phyloP scores from a whole-genome alignment of 2,888 invertebrate species.

The Callyntrura guangdongensis region DNA sequence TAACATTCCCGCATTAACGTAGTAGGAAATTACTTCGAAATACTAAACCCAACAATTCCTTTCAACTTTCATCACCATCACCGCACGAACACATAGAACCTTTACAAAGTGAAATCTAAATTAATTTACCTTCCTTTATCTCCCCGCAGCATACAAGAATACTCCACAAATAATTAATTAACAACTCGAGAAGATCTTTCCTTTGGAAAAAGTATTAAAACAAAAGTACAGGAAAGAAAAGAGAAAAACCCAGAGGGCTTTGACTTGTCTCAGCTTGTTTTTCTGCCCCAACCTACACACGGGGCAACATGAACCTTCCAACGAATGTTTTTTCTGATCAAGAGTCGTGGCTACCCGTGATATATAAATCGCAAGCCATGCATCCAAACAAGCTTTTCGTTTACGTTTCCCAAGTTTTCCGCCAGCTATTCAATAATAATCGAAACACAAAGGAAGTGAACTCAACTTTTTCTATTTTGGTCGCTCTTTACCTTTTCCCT shows the following conservation, averaged over 20 bases:
- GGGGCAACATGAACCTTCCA: slow-evolving; percentile 29
- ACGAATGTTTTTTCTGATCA: neutral
- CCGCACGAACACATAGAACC: neutral
- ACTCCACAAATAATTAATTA: slow-evolving; percentile 40
- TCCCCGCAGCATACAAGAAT: slow-evolving; percentile 13
- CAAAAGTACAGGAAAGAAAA: neutral
- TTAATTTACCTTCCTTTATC: slow-evolving; percentile 35
- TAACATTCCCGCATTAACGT: too few species aligned
- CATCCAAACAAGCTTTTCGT: slow-evolving; percentile 8
- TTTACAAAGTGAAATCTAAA: slow-evolving; percentile 31
- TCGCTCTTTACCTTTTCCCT: neutral
- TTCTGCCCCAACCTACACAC: neutral
- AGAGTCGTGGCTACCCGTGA: neutral
- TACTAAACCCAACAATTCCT: neutral
- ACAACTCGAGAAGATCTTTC: slow-evolving; percentile 20
- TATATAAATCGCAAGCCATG: neutral
- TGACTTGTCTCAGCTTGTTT: neutral
- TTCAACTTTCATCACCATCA: neutral
- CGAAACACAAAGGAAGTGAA: neutral
- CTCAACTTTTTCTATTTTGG: slow-evolving; percentile 14
- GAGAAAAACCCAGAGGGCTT: slow-evolving; percentile 4
- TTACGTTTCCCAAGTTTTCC: neutral
- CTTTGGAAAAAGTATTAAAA: neutral
- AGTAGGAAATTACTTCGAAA: neutral
- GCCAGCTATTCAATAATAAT: slow-evolving; percentile 1